Evolutionary conservation across 2,888 invertebrate species (phyloP).

Genomic region (Mechanitis mazaeus): DNA sequence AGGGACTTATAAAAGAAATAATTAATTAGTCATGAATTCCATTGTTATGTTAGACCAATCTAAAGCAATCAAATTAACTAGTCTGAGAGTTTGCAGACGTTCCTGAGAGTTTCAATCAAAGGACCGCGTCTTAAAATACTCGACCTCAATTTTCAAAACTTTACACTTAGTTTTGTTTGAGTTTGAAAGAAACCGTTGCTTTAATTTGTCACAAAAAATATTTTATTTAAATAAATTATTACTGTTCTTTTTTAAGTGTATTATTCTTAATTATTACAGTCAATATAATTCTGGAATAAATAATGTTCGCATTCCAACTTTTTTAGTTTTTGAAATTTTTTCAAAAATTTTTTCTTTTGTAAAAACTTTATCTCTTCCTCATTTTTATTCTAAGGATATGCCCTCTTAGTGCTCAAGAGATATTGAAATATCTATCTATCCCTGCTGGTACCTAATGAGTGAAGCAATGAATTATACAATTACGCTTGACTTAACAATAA

Average conservation of each 20-base stretch:
- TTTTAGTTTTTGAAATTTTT: too few species aligned
- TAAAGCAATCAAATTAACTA: slow-evolving; percentile 11
- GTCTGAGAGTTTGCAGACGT: slow-evolving; percentile 14
- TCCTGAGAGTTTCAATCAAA: slow-evolving; percentile 20
- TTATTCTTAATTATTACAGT: too few species aligned
- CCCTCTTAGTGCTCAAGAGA: too few species aligned
- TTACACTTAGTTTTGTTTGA: slow-evolving; percentile 21
- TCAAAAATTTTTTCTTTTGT: too few species aligned
- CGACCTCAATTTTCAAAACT: slow-evolving; percentile 19
- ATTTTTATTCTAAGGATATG: too few species aligned
- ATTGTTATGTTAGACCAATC: slow-evolving; percentile 8
- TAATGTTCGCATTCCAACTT: too few species aligned
- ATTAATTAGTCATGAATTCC: neutral
- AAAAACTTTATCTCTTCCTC: too few species aligned
- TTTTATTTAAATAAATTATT: neutral
- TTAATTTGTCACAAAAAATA: neutral
- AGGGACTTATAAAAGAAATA: neutral
- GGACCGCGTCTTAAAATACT: slow-evolving; percentile 23
- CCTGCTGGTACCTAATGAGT: too few species aligned
- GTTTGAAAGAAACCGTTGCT: slow-evolving; percentile 8
- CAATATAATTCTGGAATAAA: too few species aligned
- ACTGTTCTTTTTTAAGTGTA: neutral
- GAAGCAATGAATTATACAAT: too few species aligned
- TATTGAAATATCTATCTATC: too few species aligned
- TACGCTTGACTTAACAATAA: too few species aligned